Percentiles rank a stretch among this genome's conserved stretches.
phyloP scores from a whole-genome alignment of 2,888 invertebrate genomes.

The Nomada ruficornis region DNA sequence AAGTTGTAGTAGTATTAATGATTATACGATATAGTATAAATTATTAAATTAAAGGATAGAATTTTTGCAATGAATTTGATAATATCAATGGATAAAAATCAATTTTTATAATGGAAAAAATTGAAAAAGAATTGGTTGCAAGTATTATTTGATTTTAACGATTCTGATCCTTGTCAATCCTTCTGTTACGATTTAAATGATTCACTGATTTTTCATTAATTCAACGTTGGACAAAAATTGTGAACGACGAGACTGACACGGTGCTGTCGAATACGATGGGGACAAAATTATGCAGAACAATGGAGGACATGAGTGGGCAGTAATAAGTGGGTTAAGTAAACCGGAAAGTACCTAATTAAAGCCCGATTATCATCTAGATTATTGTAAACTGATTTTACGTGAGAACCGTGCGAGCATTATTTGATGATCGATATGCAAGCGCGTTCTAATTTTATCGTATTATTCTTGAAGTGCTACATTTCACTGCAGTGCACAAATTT shows the following conservation, averaged over 20 bases:
- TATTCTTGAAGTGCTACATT: constrained; percentile 21
- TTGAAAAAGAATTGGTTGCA: no score
- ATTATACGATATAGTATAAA: not conserved
- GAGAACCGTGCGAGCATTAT: not conserved
- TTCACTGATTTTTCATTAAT: not conserved
- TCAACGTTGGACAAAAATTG: not conserved
- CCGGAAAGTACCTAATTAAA: constrained; percentile 29
- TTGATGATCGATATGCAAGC: constrained; percentile 14
- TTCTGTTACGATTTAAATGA: not conserved
- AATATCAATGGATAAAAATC: no score
- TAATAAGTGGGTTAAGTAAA: constrained; percentile 12
- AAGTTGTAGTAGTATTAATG: not conserved
- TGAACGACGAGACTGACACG: no score
- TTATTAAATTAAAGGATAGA: not conserved
- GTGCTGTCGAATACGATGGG: not conserved
- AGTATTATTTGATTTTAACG: no score
- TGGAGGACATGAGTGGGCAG: not conserved
- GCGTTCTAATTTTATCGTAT: constrained; percentile 16
- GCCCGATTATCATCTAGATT: constrained; percentile 2
- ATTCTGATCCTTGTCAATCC: not conserved
- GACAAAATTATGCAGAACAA: constrained; percentile 18
- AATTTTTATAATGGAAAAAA: no score
- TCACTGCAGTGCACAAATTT: constrained; percentile 13
- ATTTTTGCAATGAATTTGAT: not conserved
- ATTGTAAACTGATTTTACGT: constrained; percentile 1